A percentile compares a stretch with the other conserved stretches of the same genome.
These are phyloP conservation scores for Mormyrus hasselquistii DNA, from an alignment of 2,797 vertebrate species.

Conservation along the genomic window DNA sequence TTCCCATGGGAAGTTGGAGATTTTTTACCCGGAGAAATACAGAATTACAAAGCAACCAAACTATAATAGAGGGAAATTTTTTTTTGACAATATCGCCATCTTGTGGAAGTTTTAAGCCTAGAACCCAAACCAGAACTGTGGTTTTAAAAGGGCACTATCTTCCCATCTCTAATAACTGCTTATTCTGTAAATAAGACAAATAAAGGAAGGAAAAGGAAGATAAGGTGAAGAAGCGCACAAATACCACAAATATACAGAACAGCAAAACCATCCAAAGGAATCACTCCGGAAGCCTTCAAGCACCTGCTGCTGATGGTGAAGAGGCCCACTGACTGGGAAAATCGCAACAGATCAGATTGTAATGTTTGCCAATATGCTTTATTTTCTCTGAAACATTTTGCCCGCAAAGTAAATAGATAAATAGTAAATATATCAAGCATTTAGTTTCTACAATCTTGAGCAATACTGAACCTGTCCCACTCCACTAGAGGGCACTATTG, in stretches of 20 bases:
- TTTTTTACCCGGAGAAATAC: background rate
- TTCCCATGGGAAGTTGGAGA: background rate
- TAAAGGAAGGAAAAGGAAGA: background rate
- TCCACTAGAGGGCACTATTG: background rate
- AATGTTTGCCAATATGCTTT: background rate
- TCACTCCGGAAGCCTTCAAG: background rate
- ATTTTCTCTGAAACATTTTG: background rate
- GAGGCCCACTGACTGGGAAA: background rate
- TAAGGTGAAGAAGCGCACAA: background rate
- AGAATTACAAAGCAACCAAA: background rate
- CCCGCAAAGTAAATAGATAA: background rate
- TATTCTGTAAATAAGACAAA: background rate
- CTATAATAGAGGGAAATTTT: background rate
- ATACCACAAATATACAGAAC: background rate
- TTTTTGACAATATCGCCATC: background rate
- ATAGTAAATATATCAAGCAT: background rate
- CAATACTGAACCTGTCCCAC: background rate
- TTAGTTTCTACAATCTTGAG: background rate
- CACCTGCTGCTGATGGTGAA: background rate
- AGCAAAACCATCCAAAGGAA: background rate
- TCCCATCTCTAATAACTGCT: background rate
- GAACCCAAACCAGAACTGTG: background rate
- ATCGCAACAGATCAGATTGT: background rate
- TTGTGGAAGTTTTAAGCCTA: background rate
- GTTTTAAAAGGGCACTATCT: background rate